These are phyloP conservation scores for Aromia moschata DNA, from an alignment of 2,888 invertebrate species.

Conservation along the genomic window DNA sequence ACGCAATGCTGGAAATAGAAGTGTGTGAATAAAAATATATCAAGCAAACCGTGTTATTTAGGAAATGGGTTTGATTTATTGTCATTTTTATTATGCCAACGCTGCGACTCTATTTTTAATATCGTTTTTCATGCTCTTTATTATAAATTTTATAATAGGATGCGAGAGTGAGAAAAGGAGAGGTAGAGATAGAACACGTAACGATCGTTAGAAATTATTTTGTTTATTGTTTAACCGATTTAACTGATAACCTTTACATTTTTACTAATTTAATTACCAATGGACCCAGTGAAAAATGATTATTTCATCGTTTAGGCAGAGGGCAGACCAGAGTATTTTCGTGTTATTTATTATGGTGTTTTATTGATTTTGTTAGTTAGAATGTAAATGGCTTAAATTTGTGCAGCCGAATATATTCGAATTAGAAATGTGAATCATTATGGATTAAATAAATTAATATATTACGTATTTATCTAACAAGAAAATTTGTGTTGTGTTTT, in stretches of 20 bases:
- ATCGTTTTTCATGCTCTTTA: constrained; percentile 43
- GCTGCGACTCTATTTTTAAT: constrained; percentile 51
- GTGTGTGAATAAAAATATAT: constrained; percentile 44
- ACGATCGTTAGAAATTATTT: constrained; percentile 19
- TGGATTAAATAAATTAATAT: too few relatives aligned
- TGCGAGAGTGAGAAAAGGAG: too few relatives aligned
- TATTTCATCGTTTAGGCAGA: constrained; percentile 11
- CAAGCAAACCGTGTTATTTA: constrained; percentile 46
- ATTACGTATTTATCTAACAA: too few relatives aligned
- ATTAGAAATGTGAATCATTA: too few relatives aligned
- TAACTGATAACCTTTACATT: constrained; percentile 8
- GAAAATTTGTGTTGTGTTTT: too few relatives aligned
- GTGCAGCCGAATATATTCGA: too few relatives aligned
- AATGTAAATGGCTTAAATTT: too few relatives aligned
- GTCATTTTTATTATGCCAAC: constrained; percentile 52
- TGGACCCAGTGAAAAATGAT: constrained; percentile 8
- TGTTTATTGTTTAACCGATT: constrained; percentile 22
- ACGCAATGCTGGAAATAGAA: constrained; percentile 35
- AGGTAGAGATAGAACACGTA: too few relatives aligned
- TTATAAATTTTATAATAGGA: constrained; percentile 38
- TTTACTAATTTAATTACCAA: constrained; percentile 6
- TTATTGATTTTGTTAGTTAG: constrained; percentile 6
- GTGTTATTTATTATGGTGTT: constrained; percentile 9
- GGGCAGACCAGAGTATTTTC: constrained; percentile 7
- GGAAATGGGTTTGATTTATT: constrained; percentile 53